Base-by-base conservation (phyloP, 2,113 vertebrate genomes). In the Himantopus leucocephalus region DNA sequence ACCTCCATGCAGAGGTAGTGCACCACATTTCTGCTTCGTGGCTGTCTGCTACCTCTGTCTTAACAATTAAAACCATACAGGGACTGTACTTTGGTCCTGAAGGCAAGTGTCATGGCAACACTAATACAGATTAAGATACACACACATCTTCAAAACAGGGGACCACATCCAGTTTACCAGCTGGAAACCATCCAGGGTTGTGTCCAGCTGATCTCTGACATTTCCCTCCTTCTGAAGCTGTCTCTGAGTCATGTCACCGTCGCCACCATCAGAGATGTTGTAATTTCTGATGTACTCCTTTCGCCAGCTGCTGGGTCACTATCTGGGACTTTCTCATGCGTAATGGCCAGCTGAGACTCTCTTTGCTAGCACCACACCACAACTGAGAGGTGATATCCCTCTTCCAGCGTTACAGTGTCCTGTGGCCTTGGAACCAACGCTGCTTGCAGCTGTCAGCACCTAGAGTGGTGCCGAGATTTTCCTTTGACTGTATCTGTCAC, bases 401-500 rank as follows among this genome's bases (percentile, higher is more conserved):
- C 11, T 68, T 58, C 6, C 66, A 83, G 71, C 30, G 22, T 14
- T 39, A 34, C 34, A 27, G 10, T 5, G 45, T 24, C 37, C 2
- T 24, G 8, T 15, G 32, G 5, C 27, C 11, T 26, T 64, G 59
- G 60, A 94, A 64, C 34, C 29, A 83, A 0, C 0, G 0, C 41
- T 68, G 29, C 43, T 89, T 56, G 53, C 48, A 58, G 0, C 30
- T 0, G 0, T 26, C 50, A 67, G 30, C 29, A 67, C 8, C 29
- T 24, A 23, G 58, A 58, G 23, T 12, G 41, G 14, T 53, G 62
- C 30, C 66, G 59, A 66, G 55, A 21, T 71, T 87, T 77, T 56
- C 12, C 16, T 91, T 91, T 76, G 21, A 12, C 56, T n/a, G 0
- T 35, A 2, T 62, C 45, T 58, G 34, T 39, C 43, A 60, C 37